These are phyloP conservation scores for Danio choprae DNA, from an alignment of 2,797 vertebrate species.

Conservation along the genomic window DNA sequence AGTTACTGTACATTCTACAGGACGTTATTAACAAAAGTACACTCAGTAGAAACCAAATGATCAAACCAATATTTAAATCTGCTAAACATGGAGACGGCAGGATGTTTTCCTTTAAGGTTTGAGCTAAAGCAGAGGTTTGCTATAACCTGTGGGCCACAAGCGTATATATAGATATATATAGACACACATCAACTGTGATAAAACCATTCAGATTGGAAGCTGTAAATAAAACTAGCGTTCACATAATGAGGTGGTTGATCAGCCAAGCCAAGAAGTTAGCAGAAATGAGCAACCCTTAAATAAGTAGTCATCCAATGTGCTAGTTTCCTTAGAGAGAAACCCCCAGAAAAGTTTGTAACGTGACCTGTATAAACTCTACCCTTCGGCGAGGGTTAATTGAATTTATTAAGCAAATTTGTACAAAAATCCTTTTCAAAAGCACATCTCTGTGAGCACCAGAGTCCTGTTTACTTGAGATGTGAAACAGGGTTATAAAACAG, in stretches of 20 bases:
- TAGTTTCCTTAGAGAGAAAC: conserved; percentile 12
- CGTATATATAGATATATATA: too few relatives aligned
- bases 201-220: conserved; percentile 1
- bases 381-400: background rate
- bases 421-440: conserved; percentile 35
- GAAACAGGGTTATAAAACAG: conserved; percentile 49
- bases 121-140: conserved; percentile 23
- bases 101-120: conserved; percentile 12
- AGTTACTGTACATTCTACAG: too few relatives aligned
- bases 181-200: conserved; percentile 22
- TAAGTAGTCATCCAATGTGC: conserved; percentile 3
- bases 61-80: background rate
- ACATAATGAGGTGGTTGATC: conserved; percentile 5
- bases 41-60: too few relatives aligned
- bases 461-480: conserved; percentile 40
- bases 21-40: too few relatives aligned
- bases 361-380: conserved; percentile 21
- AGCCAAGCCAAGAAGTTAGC: background rate
- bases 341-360: background rate
- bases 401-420: background rate
- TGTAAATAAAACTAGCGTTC: conserved; percentile 31
- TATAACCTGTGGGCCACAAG: conserved; percentile 23
- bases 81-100: background rate
- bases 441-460: conserved; percentile 52
- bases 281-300: background rate